Evolutionary conservation across 2,113 vertebrate genomes (phyloP).

Genomic region (Reinhardtius hippoglossoides): DNA sequence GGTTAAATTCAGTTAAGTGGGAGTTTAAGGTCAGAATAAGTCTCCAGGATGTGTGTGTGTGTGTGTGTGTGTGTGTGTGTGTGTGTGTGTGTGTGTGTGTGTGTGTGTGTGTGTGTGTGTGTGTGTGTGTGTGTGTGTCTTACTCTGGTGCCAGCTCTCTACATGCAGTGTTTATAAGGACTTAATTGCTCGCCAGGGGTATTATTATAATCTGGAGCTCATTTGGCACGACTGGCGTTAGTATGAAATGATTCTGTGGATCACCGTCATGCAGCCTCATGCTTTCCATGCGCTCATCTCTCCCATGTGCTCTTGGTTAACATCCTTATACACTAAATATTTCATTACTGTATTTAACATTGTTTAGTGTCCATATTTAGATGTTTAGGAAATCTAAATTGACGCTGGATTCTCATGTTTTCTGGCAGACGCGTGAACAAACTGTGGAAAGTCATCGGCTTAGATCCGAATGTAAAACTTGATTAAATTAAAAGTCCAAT

Average conservation of each 20-base stretch:
- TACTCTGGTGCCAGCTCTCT: constrained; percentile 65
- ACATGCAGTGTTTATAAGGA: constrained; percentile 71
- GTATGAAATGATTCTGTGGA: constrained; percentile 61
- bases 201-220: constrained; percentile 79
- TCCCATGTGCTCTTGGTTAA: constrained; percentile 24
- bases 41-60: background rate
- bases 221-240: constrained; percentile 56
- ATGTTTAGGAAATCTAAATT: background rate
- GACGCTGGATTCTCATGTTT: background rate
- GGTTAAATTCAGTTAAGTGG: no score
- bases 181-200: constrained; percentile 70
- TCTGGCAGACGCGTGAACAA: background rate
- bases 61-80: background rate
- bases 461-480: constrained; percentile 45
- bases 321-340: constrained; percentile 21
- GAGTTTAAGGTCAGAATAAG: background rate
- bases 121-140: constrained; percentile 41
- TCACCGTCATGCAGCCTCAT: constrained; percentile 12
- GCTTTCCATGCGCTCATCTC: constrained; percentile 62
- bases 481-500: constrained; percentile 59
- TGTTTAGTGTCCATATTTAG: constrained; percentile 28
- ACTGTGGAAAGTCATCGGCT: background rate
- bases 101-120: constrained; percentile 11
- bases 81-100: background rate
- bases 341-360: constrained; percentile 34